Percentiles rank a stretch among this genome's conserved stretches.
phyloP scores from a whole-genome alignment of 2,797 vertebrate species.

The Glossophaga mutica region DNA sequence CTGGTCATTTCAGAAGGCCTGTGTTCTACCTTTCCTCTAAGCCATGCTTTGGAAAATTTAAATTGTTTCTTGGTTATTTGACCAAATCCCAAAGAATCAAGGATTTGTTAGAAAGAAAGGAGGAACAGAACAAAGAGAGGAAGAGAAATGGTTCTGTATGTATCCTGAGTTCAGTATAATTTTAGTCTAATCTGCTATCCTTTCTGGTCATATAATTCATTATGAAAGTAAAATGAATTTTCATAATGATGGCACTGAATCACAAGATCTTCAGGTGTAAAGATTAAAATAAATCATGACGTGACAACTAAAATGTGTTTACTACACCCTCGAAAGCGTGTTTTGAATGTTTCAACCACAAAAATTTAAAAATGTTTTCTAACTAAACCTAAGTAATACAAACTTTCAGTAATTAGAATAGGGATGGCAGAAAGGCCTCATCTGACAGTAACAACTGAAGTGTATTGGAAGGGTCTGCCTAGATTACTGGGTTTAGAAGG shows the following conservation, averaged over 20 bases:
- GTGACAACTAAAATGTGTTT: slow-evolving; percentile 12
- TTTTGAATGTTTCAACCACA: background rate
- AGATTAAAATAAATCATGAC: slow-evolving; percentile 26
- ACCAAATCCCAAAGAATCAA: background rate
- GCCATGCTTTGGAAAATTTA: background rate
- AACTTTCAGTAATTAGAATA: background rate
- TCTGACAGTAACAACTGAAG: background rate
- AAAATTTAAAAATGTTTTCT: background rate
- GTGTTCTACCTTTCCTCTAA: background rate
- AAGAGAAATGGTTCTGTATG: background rate
- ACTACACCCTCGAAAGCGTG: background rate
- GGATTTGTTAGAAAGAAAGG: background rate
- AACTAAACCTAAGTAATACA: background rate
- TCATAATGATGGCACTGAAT: slow-evolving; percentile 2
- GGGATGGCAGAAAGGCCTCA: background rate
- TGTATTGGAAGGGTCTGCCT: too few species aligned
- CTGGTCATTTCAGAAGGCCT: background rate
- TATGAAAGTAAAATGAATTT: slow-evolving; percentile 38
- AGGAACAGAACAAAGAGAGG: background rate
- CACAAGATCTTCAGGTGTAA: background rate
- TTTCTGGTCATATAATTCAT: background rate
- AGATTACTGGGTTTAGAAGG: background rate
- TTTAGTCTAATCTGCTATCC: background rate
- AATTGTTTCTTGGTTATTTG: background rate
- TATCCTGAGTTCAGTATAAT: background rate